These are phyloP conservation scores for Alaudala cheleensis DNA, from an alignment of 2,113 vertebrate genomes.

Conservation along the genomic window DNA sequence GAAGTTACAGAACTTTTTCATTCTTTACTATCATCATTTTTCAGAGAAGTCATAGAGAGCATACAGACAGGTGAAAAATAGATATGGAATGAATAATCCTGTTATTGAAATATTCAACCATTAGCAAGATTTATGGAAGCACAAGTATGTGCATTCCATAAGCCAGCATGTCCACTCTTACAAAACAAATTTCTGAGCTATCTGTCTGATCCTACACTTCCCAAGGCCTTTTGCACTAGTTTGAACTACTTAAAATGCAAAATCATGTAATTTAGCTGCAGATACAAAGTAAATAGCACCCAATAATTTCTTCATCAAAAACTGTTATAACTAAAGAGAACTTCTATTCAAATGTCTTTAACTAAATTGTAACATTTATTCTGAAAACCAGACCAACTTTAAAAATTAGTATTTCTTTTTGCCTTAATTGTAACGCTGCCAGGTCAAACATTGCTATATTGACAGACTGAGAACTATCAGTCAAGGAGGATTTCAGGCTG, in stretches of 20 bases:
- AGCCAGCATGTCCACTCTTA: neutral
- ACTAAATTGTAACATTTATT: neutral
- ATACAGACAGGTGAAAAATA: neutral
- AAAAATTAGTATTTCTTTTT: neutral
- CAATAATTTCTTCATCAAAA: neutral
- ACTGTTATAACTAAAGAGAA: neutral
- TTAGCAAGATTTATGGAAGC: neutral
- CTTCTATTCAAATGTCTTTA: neutral
- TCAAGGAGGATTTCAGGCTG: neutral
- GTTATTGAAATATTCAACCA: neutral
- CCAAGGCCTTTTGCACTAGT: neutral
- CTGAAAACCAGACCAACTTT: neutral
- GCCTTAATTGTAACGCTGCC: neutral
- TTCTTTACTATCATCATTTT: neutral
- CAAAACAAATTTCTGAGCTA: neutral
- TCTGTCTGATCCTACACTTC: neutral
- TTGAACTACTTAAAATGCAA: neutral
- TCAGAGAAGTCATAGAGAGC: neutral
- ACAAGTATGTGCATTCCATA: neutral
- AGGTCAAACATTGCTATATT: neutral
- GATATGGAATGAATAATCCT: neutral
- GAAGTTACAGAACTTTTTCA: neutral
- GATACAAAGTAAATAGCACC: neutral
- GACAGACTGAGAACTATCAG: neutral
- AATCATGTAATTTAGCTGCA: neutral